Evolutionary conservation across 2,113 vertebrate species (phyloP), one percentile per base, ranked within the genome.

Genomic region (Laterallus jamaicensis): DNA sequence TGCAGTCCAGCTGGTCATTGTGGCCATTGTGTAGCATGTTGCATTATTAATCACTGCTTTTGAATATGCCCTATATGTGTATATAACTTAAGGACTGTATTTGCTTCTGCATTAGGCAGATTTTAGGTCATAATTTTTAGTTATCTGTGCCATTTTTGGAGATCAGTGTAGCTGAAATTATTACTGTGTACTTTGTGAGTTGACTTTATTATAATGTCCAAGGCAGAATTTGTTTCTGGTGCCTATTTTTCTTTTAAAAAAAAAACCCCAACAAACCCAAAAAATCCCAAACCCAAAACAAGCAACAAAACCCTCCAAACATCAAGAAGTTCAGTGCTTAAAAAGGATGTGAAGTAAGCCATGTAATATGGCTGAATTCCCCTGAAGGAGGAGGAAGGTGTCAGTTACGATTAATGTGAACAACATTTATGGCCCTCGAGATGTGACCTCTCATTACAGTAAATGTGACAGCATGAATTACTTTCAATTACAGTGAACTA

Each of bases 391-490:
- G 92, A 94, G 97, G 82, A 81, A 82, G 71, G 88, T 98, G 97
- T 97, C 98, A 95, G 96, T 97, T 95, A 95, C 55, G 87, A 97
- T 98, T 98, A 98, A 94, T 55, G 60, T 97, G 97, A 98, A 85
- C 79, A 91, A 92, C 86, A 31, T 96, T 86, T 96, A 79, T 88
- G 90, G 93, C 96, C 96, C 89, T 32, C 5, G 74, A 97, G 97
- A 97, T 83, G 82, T 95, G 97, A 97, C 97, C 97, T 97, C 97
- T 96, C 82, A 54, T 97, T 96, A 96, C 94, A 97, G 97, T 95
- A 94, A 94, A 98, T 97, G 95, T 98, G 98, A 98, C 98, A 98
- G 92, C 88, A 95, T 81, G 94, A 97, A 98, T 98, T 98, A 98
- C 95, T 97, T 98, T 98, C 97, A 98, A 31, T 98, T 98, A 97